Base-by-base conservation (phyloP, 2,888 invertebrate species). In the Odontocerum albicorne region DNA sequence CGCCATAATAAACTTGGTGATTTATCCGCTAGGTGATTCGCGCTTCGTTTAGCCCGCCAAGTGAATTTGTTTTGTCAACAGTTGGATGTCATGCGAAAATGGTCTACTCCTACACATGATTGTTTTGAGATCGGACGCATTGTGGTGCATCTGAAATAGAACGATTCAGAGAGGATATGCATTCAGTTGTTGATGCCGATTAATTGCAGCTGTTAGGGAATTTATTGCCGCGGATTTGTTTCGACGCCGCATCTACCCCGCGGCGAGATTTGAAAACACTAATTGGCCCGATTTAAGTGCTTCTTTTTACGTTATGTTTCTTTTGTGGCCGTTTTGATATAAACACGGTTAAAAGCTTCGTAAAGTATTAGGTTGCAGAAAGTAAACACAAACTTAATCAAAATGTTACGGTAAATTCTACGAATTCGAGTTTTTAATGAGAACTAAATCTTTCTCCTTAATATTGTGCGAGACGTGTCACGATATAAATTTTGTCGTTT, bases 121-220 rank as follows among this genome's bases (percentile, higher is more conserved):
- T 55, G 55, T 55, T 55, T 44, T 38, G 35, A 20, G 49, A 44
- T 49, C 27, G 49, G 49, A 49, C 55, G 47, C 54, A 55, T 47
- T 44, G 44, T 52, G 38, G 38, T 15, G n/a, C 4, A 12, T 27
- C 50, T 8, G 27, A 43, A 50, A 52, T 52, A 52, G 45, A 45
- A 49, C 39, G n/a, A 49, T 49, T 35, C 21, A 35, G 38, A 27
- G 17, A 35, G n/a, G 21, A 39, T 22, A 36, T 21, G 49, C 32
- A 42, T 39, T 32, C 45, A 13, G 10, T 19, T 39, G n/a, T 56
- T 46, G 54, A 55, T 50, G 45, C 50, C 58, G 55, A 58, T 58
- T 58, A 58, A 53, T 53, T 45, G 46, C 46, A 31, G 38, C 45
- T n/a, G 46, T 45, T 39, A 31, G 33, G 12, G 46, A 33, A 46